These are phyloP conservation scores for Barbus barbus DNA, from an alignment of 2,113 vertebrate species.

Conservation along the genomic window DNA sequence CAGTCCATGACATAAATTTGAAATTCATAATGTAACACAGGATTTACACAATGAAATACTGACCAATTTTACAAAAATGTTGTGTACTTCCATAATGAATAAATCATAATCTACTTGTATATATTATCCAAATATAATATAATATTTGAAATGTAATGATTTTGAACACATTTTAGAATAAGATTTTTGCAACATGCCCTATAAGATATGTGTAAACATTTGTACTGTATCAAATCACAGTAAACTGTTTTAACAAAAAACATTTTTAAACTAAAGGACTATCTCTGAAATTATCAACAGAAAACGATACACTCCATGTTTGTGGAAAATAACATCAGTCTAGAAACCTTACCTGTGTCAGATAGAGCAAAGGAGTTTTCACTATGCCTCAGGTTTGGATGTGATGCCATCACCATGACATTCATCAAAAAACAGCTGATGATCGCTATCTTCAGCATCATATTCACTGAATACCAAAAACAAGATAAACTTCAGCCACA, in stretches of 20 bases:
- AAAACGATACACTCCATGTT: too few relatives aligned
- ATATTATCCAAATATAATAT: neutral
- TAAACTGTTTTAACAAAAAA: neutral
- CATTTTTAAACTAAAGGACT: too few relatives aligned
- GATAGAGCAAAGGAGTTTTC: slow-evolving; percentile 60
- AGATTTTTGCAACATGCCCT: neutral
- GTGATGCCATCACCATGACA: slow-evolving; percentile 61
- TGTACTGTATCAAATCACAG: neutral
- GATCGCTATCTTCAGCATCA: slow-evolving; percentile 65
- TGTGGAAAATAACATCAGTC: neutral
- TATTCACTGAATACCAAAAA: neutral
- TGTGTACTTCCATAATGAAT: too few relatives aligned
- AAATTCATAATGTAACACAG: neutral
- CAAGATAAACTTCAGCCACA: slow-evolving; percentile 5
- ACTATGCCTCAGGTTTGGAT: slow-evolving; percentile 20
- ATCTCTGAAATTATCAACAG: too few relatives aligned
- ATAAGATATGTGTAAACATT: neutral
- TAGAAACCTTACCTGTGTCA: slow-evolving; percentile 58
- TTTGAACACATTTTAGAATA: neutral
- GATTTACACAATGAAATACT: neutral
- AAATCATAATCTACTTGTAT: too few relatives aligned
- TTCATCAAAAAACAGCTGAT: slow-evolving; percentile 63
- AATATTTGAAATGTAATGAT: neutral
- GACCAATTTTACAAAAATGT: neutral
- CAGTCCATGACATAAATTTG: neutral